Conservation (phyloP, 2,888 invertebrate genomes). For the Tetragnatha montana region DNA sequence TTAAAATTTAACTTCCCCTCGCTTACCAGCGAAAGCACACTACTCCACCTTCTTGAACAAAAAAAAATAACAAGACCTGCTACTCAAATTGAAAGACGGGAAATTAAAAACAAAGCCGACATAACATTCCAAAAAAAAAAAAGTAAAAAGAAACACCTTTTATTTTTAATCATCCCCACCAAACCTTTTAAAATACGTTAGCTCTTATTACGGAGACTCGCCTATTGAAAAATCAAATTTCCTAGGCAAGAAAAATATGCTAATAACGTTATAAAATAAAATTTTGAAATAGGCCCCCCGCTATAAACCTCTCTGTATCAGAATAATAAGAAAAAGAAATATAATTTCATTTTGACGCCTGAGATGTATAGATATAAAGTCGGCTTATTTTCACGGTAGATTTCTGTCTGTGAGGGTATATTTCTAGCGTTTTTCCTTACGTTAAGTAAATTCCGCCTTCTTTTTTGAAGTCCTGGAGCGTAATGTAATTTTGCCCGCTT, state of each 20-base stretch:
- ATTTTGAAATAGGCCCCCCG: background rate
- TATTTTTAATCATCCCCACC: too few species aligned
- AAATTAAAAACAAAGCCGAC: too few species aligned
- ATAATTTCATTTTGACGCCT: slow-evolving; percentile 21
- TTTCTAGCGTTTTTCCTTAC: background rate
- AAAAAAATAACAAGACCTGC: too few species aligned
- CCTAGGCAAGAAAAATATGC: slow-evolving; percentile 15
- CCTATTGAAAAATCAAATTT: background rate
- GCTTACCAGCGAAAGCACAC: too few species aligned
- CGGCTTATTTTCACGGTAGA: slow-evolving; percentile 3
- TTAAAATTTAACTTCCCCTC: too few species aligned
- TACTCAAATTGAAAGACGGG: too few species aligned
- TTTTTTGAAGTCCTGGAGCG: slow-evolving; percentile 4
- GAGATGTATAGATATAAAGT: background rate
- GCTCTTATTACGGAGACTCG: background rate
- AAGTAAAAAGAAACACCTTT: too few species aligned
- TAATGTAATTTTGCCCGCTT: slow-evolving; percentile 31
- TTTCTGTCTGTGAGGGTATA: background rate
- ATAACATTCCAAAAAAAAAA: too few species aligned
- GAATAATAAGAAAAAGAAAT: background rate
- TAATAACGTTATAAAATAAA: background rate
- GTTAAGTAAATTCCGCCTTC: slow-evolving; percentile 18
- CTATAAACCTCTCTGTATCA: background rate
- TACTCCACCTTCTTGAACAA: too few species aligned
- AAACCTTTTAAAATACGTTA: too few species aligned